Conservation (phyloP, 2,888 invertebrate genomes). For the Conistra vaccinii region DNA sequence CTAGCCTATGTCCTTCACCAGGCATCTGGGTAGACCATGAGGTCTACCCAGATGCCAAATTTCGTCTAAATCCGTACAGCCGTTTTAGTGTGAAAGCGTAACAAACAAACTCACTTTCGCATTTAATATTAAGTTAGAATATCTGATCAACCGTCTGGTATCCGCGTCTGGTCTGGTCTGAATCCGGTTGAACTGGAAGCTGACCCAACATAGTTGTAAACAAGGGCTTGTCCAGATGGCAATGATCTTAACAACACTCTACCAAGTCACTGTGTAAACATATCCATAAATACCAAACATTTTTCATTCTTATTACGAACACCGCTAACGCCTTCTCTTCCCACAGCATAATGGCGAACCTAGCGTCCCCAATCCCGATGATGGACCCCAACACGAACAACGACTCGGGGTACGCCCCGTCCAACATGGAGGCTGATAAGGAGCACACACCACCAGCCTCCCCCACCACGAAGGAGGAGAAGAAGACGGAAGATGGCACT, state of each 20-base stretch:
- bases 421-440: conserved; percentile 90
- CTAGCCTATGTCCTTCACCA: too few species aligned
- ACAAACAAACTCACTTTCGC: too few species aligned
- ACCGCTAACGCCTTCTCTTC: not conserved
- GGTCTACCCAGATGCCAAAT: too few species aligned
- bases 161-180: too few species aligned
- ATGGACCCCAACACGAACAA: conserved; percentile 96
- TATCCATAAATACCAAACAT: not conserved
- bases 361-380: conserved; percentile 91
- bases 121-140: not conserved
- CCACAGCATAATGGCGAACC: conserved; percentile 86
- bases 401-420: conserved; percentile 95
- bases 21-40: too few species aligned
- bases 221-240: not conserved
- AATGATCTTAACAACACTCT: not conserved
- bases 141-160: not conserved
- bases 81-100: too few species aligned
- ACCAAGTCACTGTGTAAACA: not conserved
- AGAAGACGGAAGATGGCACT: conserved; percentile 72
- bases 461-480: conserved; percentile 76
- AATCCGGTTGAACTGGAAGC: not conserved
- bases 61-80: too few species aligned
- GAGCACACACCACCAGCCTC: conserved; percentile 91
- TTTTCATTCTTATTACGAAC: not conserved
- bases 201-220: not conserved